Base-by-base conservation (phyloP, 2,797 vertebrate species). In the Percopsis omiscomaycus region DNA sequence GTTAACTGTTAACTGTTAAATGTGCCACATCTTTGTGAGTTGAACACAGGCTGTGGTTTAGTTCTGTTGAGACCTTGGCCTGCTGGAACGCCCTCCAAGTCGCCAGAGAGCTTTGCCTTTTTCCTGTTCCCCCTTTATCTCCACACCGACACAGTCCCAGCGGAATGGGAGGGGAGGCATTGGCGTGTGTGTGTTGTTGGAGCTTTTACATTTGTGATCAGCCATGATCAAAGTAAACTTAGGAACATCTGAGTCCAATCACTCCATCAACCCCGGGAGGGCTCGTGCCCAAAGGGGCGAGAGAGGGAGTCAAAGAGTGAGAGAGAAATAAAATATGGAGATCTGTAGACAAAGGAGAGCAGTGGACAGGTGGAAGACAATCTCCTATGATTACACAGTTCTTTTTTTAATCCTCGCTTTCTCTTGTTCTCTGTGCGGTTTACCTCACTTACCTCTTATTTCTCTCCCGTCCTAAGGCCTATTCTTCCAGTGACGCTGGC, bases 121-220 rank as follows among this genome's bases (percentile, higher is more conserved):
- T 80, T 74, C 77, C 79, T 73, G 79, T 60, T 47, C 30, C 56
- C 46, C 44, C 3, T 74, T 82, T 81, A 76, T 78, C 80, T 68
- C n/a, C 1, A 37, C 57, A 16, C 59, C 49, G 71, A 73, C 68
- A 32, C 60, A 3, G 28, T 53, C 15, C 53, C 3, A 53, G 15
- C 55, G 44, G 48, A 49, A n/a, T 14, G 9, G 37, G 59, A 71
- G 69, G 59, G 59, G 15, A n/a, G n/a, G 47, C 45, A 14, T 6
- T 14, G 9, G 27, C 3, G 30, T 16, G 69, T 50, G 52, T 16
- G 59, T 42, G 58, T n/a, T 37, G 55, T n/a, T 15, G 3, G 5
- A 54, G 45, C 13, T 59, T 71, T 72, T 55, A 51, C 44, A 64
- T 64, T 62, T 51, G 73, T 73, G 71, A 62, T 76, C 74, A 70